Conservation (phyloP, 2,888 invertebrate genomes). For the Zaprionus bogoriensis region DNA sequence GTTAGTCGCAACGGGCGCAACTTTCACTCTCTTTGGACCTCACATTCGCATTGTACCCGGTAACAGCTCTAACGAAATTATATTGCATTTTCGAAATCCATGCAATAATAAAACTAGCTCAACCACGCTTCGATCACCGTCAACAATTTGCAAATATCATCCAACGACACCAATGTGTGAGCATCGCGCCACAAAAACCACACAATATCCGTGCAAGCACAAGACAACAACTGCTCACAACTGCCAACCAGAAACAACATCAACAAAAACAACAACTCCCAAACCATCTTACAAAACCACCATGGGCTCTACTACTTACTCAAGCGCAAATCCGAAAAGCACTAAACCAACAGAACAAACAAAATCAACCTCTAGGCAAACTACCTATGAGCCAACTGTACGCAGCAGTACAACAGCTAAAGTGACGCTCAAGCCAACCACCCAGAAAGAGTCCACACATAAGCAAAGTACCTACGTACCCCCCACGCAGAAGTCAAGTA, state of each 20-base stretch:
- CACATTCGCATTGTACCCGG: conserved; percentile 58
- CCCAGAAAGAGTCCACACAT: too few species aligned
- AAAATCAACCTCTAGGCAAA: too few species aligned
- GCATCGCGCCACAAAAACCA: conserved; percentile 22
- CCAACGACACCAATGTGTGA: conserved; percentile 45
- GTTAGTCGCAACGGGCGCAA: conserved; percentile 47
- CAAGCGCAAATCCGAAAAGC: too few species aligned
- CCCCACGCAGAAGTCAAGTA: too few species aligned
- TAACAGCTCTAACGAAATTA: conserved; percentile 51
- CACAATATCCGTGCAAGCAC: neutral
- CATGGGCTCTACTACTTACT: neutral
- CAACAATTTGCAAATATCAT: conserved; percentile 37
- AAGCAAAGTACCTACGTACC: too few species aligned
- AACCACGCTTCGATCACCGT: conserved; percentile 54
- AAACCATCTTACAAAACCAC: neutral
- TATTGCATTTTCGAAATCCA: conserved; percentile 60
- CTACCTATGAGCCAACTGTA: too few species aligned
- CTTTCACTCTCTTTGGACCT: conserved; percentile 63
- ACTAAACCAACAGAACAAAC: too few species aligned
- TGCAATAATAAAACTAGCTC: conserved; percentile 59
- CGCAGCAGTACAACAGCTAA: too few species aligned
- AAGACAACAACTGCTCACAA: neutral
- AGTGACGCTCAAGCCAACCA: too few species aligned
- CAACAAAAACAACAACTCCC: neutral
- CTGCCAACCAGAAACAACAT: neutral